phyloP scores from a whole-genome alignment of 1,140 invertebrate genomes.

The Caenorhabditis latens region DNA sequence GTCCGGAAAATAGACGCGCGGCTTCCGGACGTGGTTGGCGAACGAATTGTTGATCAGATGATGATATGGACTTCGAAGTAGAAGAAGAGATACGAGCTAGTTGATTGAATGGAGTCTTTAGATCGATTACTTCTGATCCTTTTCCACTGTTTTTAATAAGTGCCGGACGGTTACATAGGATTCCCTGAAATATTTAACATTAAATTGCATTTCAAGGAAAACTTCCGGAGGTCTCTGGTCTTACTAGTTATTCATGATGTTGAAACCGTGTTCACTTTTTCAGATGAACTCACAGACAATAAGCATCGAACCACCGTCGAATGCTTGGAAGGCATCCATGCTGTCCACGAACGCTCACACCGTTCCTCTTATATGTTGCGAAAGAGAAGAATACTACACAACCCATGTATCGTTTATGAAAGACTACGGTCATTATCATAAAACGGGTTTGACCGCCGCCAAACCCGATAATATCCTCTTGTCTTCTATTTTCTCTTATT shows the following conservation, averaged over 20 bases:
- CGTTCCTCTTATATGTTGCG: neutral
- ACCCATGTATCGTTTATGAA: too few species aligned
- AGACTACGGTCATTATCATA: too few species aligned
- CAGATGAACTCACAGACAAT: neutral
- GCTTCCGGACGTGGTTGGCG: constrained; percentile 26
- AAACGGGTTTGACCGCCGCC: too few species aligned
- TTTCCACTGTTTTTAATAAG: constrained; percentile 3
- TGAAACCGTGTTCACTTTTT: too few species aligned
- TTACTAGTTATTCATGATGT: too few species aligned
- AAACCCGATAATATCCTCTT: too few species aligned
- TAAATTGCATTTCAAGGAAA: too few species aligned
- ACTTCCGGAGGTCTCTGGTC: too few species aligned
- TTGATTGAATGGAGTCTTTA: constrained; percentile 26
- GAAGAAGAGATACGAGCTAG: neutral
- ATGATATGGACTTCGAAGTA: neutral
- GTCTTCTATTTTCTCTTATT: too few species aligned
- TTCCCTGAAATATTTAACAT: constrained; percentile 4
- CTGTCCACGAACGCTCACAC: constrained; percentile 66
- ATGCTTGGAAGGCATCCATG: constrained; percentile 79
- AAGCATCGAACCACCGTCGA: constrained; percentile 78
- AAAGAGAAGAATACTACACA: neutral
- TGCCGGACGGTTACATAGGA: neutral
- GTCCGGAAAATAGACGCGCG: neutral
- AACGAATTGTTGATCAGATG: constrained; percentile 32
- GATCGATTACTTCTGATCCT: neutral